phyloP scores from a whole-genome alignment of 1,140 invertebrate genomes.

The Maniola jurtina region DNA sequence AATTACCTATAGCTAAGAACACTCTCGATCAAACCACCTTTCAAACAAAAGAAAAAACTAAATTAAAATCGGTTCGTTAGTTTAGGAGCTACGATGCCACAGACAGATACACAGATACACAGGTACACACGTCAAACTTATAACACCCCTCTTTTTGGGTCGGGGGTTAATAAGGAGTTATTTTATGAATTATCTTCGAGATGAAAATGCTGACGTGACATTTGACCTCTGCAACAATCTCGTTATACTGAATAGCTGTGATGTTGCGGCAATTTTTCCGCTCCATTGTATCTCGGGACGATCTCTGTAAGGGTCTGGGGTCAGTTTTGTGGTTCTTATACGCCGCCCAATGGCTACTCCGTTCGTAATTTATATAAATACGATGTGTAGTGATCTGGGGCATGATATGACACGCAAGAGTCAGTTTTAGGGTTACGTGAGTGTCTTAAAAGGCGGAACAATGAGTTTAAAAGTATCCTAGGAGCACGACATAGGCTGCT shows the following conservation, averaged over 20 bases:
- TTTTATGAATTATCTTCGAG: background rate
- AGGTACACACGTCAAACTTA: too few relatives aligned
- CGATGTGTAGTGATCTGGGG: background rate
- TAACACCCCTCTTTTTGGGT: too few relatives aligned
- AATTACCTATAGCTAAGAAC: too few relatives aligned
- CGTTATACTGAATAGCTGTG: background rate
- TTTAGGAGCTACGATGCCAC: too few relatives aligned
- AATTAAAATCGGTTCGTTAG: too few relatives aligned
- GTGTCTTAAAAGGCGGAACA: background rate
- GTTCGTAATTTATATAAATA: background rate
- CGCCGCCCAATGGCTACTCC: background rate
- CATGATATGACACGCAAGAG: background rate
- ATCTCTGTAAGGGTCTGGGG: background rate
- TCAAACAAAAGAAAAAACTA: too few relatives aligned
- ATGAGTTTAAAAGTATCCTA: too few relatives aligned
- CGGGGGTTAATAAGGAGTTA: too few relatives aligned
- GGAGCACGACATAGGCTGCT: too few relatives aligned
- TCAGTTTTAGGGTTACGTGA: background rate
- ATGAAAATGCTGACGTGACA: background rate
- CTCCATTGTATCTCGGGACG: background rate
- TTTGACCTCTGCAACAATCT: background rate
- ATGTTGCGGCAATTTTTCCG: conserved; percentile 1
- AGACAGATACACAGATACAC: too few relatives aligned
- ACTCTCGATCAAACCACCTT: too few relatives aligned
- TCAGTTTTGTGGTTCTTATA: background rate